Percentiles rank a stretch among this genome's conserved stretches.
phyloP scores from a whole-genome alignment of 2,888 invertebrate genomes.

The Macrophya alboannulata region DNA sequence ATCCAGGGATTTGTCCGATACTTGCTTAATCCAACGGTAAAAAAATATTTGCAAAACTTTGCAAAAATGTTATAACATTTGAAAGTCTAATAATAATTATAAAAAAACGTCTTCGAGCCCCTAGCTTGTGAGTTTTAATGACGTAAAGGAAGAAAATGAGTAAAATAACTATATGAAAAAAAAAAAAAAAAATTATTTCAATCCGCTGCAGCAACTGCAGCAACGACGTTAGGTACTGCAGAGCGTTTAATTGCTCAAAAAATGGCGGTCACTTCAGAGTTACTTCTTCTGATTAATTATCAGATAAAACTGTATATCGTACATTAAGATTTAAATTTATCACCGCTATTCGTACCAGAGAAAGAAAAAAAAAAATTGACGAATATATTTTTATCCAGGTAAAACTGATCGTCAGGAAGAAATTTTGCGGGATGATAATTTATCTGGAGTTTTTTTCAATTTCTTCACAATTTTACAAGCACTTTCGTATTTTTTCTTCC shows the following conservation, averaged over 20 bases:
- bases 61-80: not conserved
- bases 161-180: not conserved
- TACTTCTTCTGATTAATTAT: not conserved
- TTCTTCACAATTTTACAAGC: not conserved
- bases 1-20: not conserved
- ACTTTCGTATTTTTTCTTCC: not conserved
- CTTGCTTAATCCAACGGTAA: not conserved
- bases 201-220: not conserved
- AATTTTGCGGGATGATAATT: not conserved
- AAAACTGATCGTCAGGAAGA: not conserved
- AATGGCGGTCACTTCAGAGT: not conserved
- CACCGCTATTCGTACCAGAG: not conserved
- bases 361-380: not conserved
- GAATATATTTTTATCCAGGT: not conserved
- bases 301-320: not conserved
- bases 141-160: not conserved
- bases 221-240: not conserved
- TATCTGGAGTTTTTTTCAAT: not conserved
- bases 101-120: not conserved
- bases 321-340: not conserved
- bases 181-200: not conserved
- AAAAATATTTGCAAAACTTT: not conserved
- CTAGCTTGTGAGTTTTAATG: not conserved
- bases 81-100: not conserved
- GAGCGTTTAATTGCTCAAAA: constrained; percentile 14